Base-by-base conservation (phyloP, 2,113 vertebrate species). In the Oncorhynchus masou region DNA sequence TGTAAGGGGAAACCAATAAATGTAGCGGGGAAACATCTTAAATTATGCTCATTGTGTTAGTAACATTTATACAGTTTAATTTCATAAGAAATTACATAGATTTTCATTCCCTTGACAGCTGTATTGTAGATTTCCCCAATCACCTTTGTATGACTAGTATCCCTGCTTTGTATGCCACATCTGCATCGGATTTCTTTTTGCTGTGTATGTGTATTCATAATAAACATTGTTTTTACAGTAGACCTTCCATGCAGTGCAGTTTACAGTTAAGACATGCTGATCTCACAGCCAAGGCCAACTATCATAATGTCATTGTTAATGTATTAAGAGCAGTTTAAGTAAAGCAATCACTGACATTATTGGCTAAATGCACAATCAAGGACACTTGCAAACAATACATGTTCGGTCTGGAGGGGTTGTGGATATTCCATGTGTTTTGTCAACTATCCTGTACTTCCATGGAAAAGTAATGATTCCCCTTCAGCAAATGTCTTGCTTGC, bases 141-240 rank as follows among this genome's bases (percentile, higher is more conserved):
- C 27, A 67, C 11, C 16, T 68, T 5, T 76, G 34, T 74, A 49
- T 79, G 34, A 81, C 70, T 83, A 65, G 68, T 57, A 48, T 31
- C 7, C 70, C 82, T 11, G 39, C 9, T 45, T 45, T 80, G 71
- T 87, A 68, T 85, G 81, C 69, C 78, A 25, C 78, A 79, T 83
- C 78, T 87, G 75, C 49, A 16, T 16, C 12, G 4, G 81, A 76
- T 79, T 83, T 70, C 80, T 83, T 80, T 89, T 81, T 86, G 39
- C 9, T 84, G 88, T 68, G 15, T 29, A 81, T 84, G 72, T 80
- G 84, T 89, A 84, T 90, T 90, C 85, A 76, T 88, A 86, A 92
- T 90, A 89, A 91, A 88, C 2, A 68, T 82, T 88, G 89, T 91
- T 11, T 11, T 45, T 45, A 45, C 39, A 45, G 8, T 45, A 45